Percentiles rank a stretch among this genome's conserved stretches.
Evolutionary conservation across 2,888 invertebrate species (phyloP).

Genomic region (Folsomia manolachei): DNA sequence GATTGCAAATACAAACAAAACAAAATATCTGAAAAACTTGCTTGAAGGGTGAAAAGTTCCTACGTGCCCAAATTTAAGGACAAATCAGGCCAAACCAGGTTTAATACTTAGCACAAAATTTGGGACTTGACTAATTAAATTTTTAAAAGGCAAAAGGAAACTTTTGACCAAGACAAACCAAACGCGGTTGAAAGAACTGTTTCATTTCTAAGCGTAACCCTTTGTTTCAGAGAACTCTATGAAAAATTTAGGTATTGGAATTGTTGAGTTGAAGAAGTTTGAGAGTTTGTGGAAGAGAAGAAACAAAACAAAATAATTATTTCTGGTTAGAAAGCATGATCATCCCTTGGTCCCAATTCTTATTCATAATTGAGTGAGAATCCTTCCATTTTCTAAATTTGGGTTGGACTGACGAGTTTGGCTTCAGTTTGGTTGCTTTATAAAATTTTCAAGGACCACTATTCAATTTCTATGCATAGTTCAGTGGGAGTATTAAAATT

Average conservation of each 20-base stretch:
- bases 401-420: too few species aligned
- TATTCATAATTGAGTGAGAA: too few species aligned
- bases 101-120: background rate
- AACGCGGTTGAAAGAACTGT: background rate
- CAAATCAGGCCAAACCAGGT: background rate
- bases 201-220: background rate
- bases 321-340: background rate
- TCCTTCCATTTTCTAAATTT: too few species aligned
- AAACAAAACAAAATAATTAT: background rate
- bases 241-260: background rate
- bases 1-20: background rate
- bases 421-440: too few species aligned
- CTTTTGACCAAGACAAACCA: background rate
- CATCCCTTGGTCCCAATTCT: background rate
- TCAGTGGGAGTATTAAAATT: too few species aligned
- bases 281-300: background rate
- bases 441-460: too few species aligned
- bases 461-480: too few species aligned
- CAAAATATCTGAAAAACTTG: background rate
- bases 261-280: background rate
- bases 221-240: too few species aligned
- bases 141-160: background rate
- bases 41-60: background rate
- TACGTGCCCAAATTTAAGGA: too few species aligned
- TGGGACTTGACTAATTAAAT: constrained; percentile 1